Base-by-base conservation (phyloP, 2,113 vertebrate species). In the Neolamprologus caudopunctatus region DNA sequence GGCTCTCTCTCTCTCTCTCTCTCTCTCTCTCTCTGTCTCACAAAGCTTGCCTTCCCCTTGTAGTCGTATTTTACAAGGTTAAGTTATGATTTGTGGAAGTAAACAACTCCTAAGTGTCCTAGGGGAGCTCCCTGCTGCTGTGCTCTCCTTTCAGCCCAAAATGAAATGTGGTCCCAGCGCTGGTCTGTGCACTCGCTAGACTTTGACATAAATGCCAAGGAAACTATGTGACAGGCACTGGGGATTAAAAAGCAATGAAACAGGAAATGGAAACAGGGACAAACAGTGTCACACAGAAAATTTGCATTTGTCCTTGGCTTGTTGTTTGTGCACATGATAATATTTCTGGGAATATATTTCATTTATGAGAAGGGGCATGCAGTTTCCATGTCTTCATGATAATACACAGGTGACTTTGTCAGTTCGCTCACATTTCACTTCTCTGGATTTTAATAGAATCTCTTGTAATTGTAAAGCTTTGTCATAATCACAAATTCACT, bases 41-140 rank as follows among this genome's bases (percentile, higher is more conserved):
- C 50, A n/a, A 9, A 78, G 10, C 51, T 42, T 50, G 8, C 86
- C 31, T 75, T 73, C n/a, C n/a, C 24, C 84, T 87, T 84, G 87
- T 80, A 54, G n/a, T 63, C 42, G 17, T 21, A 57, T 86, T 87
- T 89, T 79, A 73, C 88, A 91, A 90, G 87, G 91, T 90, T 84
- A 89, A 66, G 75, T 90, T 84, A 83, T 83, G 80, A 88, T 88
- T 89, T 85, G 45, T 87, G n/a, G 63, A 82, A 87, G 87, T 84
- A 87, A 90, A 93, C 83, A 92, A 81, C 78, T 53, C 63, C 45
- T 51, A 5, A 57, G n/a, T 19, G 6, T 86, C 89, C 83, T 63
- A 2, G 3, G 66, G 90, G 90, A 86, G 79, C 42, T 26, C 40
- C 83, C 73, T 61, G 83, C 75, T 55, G 80, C 82, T 81, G n/a